These are phyloP conservation scores for Eupithecia abbreviata DNA, from an alignment of 2,888 invertebrate species.

Conservation along the genomic window DNA sequence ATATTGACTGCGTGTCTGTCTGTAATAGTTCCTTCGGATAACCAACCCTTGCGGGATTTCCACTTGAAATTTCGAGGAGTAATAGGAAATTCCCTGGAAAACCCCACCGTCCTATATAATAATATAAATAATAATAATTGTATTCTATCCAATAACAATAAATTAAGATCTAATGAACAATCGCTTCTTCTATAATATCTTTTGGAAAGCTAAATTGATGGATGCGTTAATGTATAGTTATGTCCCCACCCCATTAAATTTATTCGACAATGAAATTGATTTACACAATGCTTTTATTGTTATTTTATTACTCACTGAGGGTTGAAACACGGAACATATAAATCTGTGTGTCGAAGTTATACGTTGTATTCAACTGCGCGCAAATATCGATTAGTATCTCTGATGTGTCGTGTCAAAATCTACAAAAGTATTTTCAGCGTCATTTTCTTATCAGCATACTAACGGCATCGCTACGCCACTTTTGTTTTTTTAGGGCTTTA, in stretches of 20 bases:
- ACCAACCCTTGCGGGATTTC: constrained; percentile 21
- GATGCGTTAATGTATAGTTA: background rate
- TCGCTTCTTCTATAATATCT: background rate
- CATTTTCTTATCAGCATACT: background rate
- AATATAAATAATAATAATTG: background rate
- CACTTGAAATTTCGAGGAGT: constrained; percentile 11
- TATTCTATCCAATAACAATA: background rate
- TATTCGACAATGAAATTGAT: constrained; percentile 3
- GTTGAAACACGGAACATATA: background rate
- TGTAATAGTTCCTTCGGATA: constrained; percentile 13
- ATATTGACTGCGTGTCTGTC: background rate
- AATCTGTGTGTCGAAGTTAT: background rate
- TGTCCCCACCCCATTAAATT: background rate
- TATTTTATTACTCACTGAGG: background rate
- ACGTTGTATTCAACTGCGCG: background rate
- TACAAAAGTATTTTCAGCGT: background rate
- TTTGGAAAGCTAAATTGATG: background rate
- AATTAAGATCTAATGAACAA: background rate
- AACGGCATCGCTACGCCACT: background rate
- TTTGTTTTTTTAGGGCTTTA: background rate
- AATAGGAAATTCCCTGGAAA: constrained; percentile 20
- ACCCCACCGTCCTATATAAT: background rate
- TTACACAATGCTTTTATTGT: background rate
- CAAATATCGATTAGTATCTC: background rate
- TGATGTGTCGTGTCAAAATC: background rate